Evolutionary conservation across 2,888 invertebrate species (phyloP).

Genomic region (Melinaea marsaeus): DNA sequence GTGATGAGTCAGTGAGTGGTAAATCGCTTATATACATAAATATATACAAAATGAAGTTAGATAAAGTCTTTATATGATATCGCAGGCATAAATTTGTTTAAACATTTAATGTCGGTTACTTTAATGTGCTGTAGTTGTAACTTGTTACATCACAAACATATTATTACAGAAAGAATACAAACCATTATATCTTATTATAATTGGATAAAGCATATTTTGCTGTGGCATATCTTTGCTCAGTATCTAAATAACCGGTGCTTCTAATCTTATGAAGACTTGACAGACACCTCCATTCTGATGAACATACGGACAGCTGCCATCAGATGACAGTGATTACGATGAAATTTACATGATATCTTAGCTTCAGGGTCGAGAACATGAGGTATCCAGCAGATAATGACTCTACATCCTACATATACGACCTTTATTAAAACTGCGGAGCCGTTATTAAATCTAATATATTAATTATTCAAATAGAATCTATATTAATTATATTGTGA

Average conservation of each 20-base stretch:
- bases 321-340: constrained; percentile 44
- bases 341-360: constrained; percentile 37
- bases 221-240: not conserved
- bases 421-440: not conserved
- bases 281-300: constrained; percentile 23
- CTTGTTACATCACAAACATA: constrained; percentile 14
- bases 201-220: not conserved
- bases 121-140: constrained; percentile 16
- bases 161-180: not conserved
- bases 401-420: not conserved
- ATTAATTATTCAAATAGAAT: too few relatives aligned
- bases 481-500: too few relatives aligned
- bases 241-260: not conserved
- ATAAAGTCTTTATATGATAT: not conserved
- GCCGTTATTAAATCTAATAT: not conserved
- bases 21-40: too few relatives aligned
- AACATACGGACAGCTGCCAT: constrained; percentile 25
- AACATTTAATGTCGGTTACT: constrained; percentile 13
- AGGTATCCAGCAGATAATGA: constrained; percentile 13
- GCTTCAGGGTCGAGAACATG: constrained; percentile 14
- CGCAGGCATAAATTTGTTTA: constrained; percentile 9
- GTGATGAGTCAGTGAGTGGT: too few relatives aligned
- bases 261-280: constrained; percentile 17
- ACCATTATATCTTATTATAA: not conserved
- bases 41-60: not conserved